Conservation (phyloP, 2,888 invertebrate genomes). For the Cheilosia soror region DNA sequence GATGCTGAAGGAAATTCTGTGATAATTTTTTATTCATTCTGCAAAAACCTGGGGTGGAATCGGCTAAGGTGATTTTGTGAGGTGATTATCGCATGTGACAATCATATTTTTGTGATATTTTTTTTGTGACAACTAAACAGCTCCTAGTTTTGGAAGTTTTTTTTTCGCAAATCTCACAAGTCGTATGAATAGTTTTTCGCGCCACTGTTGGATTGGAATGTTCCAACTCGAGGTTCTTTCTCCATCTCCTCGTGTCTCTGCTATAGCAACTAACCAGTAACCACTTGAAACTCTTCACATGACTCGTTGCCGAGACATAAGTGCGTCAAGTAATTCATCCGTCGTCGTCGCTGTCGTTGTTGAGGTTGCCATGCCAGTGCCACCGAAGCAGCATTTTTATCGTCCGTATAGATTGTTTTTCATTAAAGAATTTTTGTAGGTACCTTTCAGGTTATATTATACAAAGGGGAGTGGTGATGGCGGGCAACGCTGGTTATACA, state of each 20-base stretch:
- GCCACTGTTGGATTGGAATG: slow-evolving; percentile 1
- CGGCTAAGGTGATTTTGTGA: too few species aligned
- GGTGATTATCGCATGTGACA: too few species aligned
- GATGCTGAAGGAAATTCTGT: too few species aligned
- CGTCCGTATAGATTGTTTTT: slow-evolving; percentile 54
- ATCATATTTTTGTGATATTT: too few species aligned
- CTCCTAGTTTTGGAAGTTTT: too few species aligned
- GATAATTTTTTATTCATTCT: too few species aligned
- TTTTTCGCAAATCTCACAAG: too few species aligned
- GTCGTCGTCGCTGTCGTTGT: slow-evolving; percentile 15
- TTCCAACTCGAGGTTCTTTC: slow-evolving; percentile 2
- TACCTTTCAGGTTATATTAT: slow-evolving; percentile 51
- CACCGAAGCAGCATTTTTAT: slow-evolving; percentile 39
- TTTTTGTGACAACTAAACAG: too few species aligned
- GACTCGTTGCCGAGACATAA: slow-evolving; percentile 44
- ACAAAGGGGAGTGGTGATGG: slow-evolving; percentile 1
- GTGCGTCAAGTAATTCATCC: slow-evolving; percentile 67
- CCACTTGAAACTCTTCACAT: slow-evolving; percentile 33
- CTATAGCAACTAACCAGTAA: not conserved
- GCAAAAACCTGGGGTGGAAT: too few species aligned
- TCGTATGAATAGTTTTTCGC: not conserved
- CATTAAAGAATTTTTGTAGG: slow-evolving; percentile 44
- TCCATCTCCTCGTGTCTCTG: not conserved
- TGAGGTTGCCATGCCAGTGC: slow-evolving; percentile 43
- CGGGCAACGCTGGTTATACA: not conserved